These are phyloP conservation scores for Enteromius trimaculatus DNA, from an alignment of 2,797 vertebrate species.

Conservation along the genomic window DNA sequence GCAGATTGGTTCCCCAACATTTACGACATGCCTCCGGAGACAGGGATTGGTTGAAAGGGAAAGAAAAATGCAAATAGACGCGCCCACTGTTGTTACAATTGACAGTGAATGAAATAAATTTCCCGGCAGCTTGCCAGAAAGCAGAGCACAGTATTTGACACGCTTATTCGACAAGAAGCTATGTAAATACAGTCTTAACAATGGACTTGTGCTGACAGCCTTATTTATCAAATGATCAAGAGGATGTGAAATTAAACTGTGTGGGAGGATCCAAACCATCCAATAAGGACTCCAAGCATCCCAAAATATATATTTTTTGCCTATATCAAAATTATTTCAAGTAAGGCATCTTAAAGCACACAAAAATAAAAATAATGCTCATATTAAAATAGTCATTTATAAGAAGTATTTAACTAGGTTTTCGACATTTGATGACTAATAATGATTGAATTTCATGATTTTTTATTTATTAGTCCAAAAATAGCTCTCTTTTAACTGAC, in stretches of 20 bases:
- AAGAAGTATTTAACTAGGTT: neutral
- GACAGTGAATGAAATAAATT: constrained; percentile 81
- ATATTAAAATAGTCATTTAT: neutral
- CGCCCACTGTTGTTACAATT: constrained; percentile 59
- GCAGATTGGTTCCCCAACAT: constrained; percentile 73
- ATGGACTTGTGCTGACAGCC: constrained; percentile 53
- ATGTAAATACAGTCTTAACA: constrained; percentile 60
- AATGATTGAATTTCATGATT: neutral
- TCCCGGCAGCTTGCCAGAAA: constrained; percentile 63
- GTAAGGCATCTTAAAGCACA: neutral
- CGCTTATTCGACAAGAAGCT: constrained; percentile 57
- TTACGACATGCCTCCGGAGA: constrained; percentile 57
- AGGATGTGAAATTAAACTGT: constrained; percentile 46
- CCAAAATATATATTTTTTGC: neutral
- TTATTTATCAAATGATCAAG: constrained; percentile 56
- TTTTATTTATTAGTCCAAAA: neutral
- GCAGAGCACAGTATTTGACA: constrained; percentile 55
- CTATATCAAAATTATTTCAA: neutral
- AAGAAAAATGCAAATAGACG: constrained; percentile 58
- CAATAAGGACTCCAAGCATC: constrained; percentile 15
- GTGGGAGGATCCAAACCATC: constrained; percentile 9
- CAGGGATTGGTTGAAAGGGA: constrained; percentile 71
- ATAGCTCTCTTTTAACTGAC: neutral
- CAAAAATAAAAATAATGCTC: neutral
- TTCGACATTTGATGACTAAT: constrained; percentile 1